Conservation (phyloP, 2,888 invertebrate genomes). For the Rhimphoctona megacephalus region DNA sequence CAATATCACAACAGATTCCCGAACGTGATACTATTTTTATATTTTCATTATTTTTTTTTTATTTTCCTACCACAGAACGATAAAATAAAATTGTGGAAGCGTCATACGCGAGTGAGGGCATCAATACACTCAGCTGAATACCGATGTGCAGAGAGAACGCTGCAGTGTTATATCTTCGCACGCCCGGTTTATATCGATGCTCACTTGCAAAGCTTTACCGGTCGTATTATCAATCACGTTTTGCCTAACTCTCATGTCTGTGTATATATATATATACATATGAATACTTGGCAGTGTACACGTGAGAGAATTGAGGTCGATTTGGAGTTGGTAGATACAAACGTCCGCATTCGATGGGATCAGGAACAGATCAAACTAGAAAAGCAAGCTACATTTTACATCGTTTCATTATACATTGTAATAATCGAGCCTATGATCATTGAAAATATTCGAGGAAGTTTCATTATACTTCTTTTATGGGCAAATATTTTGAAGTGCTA, state of each 20-base stretch:
- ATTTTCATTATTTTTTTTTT: constrained; percentile 12
- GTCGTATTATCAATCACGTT: constrained; percentile 60
- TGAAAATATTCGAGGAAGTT: neutral
- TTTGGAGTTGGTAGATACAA: constrained; percentile 30
- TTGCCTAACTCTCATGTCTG: constrained; percentile 12
- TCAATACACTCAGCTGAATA: constrained; percentile 38
- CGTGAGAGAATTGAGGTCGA: constrained; percentile 58
- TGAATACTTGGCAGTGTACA: constrained; percentile 1
- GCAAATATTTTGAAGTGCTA: neutral
- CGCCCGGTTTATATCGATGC: constrained; percentile 52
- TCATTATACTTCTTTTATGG: neutral
- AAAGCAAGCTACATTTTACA: neutral
- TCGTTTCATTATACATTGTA: constrained; percentile 2
- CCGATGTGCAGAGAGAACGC: constrained; percentile 14
- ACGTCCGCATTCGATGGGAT: constrained; percentile 52
- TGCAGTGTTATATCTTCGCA: neutral
- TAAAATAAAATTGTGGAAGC: constrained; percentile 46
- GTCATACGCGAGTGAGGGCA: constrained; percentile 26
- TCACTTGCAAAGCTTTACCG: constrained; percentile 52
- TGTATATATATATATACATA: constrained; percentile 8
- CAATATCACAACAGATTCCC: constrained; percentile 18
- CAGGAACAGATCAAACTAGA: constrained; percentile 21
- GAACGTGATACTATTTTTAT: constrained; percentile 21
- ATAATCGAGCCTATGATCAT: constrained; percentile 7
- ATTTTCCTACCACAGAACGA: neutral